phyloP scores from a whole-genome alignment of 2,113 vertebrate genomes.

The Pluvialis apricaria region DNA sequence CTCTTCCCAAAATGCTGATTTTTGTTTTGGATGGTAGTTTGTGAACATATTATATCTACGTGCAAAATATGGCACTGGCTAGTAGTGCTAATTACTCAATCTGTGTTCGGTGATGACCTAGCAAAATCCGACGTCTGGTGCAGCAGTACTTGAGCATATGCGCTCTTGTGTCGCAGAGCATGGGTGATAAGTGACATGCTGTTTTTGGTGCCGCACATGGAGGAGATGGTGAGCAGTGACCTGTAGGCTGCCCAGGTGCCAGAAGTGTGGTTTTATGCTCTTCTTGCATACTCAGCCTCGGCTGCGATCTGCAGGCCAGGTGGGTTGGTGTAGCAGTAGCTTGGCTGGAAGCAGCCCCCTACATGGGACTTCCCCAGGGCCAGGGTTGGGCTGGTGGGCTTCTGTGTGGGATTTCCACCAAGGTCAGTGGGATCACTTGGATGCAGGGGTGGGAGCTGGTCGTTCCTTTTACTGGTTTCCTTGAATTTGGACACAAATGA shows the following conservation, averaged over 20 bases:
- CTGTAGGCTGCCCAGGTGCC: background rate
- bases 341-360: fast-evolving
- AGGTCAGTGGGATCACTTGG: background rate
- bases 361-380: fast-evolving
- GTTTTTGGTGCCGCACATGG: fast-evolving
- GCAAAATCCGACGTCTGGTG: fast-evolving
- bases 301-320: fast-evolving
- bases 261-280: background rate
- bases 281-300: background rate
- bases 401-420: background rate
- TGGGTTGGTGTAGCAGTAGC: background rate
- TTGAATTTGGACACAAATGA: background rate
- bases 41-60: background rate
- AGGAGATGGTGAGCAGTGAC: fast-evolving
- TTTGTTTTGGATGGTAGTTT: background rate
- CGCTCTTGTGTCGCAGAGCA: fast-evolving
- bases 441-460: background rate
- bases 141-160: background rate
- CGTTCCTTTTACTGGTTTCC: background rate
- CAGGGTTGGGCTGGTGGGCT: background rate
- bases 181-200: fast-evolving
- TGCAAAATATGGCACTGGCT: background rate
- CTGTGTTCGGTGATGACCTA: background rate
- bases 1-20: background rate
- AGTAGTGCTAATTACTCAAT: background rate